phyloP scores from a whole-genome alignment of 2,797 vertebrate species.

The Calcarius lapponicus region DNA sequence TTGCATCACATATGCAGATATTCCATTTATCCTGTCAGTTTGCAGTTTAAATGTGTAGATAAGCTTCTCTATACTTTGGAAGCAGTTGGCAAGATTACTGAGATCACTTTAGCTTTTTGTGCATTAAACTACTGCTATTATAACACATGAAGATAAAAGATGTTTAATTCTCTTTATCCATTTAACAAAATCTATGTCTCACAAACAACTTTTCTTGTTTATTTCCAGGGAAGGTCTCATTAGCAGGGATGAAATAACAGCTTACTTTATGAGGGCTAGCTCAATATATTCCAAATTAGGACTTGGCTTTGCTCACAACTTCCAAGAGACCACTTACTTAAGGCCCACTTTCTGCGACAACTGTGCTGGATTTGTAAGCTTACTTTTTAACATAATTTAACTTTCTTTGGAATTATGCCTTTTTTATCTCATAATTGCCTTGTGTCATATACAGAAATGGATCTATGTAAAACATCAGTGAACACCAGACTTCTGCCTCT shows the following conservation, averaged over 20 bases:
- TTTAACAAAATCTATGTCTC: not conserved
- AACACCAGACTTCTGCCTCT: not conserved
- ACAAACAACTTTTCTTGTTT: not conserved
- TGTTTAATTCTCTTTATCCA: not conserved
- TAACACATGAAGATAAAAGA: not conserved
- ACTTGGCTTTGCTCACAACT: slow-evolving; percentile 93
- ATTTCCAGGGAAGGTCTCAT: slow-evolving; percentile 88
- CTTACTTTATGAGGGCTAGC: slow-evolving; percentile 95
- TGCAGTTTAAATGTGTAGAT: not conserved
- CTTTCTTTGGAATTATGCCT: not conserved
- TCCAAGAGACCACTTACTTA: slow-evolving; percentile 95
- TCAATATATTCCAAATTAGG: slow-evolving; percentile 96
- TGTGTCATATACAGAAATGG: not conserved
- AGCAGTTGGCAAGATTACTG: not conserved
- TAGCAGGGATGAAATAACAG: slow-evolving; percentile 93
- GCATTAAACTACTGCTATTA: not conserved
- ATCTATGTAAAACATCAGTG: not conserved
- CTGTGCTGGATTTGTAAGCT: slow-evolving; percentile 96
- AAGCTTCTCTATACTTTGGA: not conserved
- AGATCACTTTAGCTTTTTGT: not conserved
- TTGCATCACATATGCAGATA: not conserved
- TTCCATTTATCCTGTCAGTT: not conserved
- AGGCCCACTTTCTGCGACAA: slow-evolving; percentile 97
- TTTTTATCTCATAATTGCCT: not conserved
- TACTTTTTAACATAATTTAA: too few species aligned